A percentile compares a stretch with the other conserved stretches of the same genome.
phyloP scores from a whole-genome alignment of 2,113 vertebrate species.

The Mesoclemmys tuberculata region DNA sequence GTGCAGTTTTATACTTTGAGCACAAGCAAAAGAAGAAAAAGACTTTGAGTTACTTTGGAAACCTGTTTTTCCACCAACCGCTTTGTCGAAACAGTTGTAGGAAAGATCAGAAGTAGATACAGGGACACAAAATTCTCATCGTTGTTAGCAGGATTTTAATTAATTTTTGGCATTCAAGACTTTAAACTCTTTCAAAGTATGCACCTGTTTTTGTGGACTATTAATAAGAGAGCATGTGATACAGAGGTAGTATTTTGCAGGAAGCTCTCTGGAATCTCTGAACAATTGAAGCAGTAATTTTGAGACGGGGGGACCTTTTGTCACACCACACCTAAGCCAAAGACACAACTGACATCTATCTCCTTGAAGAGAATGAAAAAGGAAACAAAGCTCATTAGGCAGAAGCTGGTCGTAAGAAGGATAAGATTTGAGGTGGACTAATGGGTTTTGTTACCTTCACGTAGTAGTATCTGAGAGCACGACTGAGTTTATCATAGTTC shows the following conservation, averaged over 20 bases:
- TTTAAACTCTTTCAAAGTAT: conserved; percentile 10
- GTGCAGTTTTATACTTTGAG: neutral
- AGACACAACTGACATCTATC: neutral
- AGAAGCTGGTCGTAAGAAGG: neutral
- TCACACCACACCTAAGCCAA: neutral
- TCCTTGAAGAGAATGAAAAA: conserved; percentile 9
- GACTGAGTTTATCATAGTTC: conserved; percentile 98
- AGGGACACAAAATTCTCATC: neutral
- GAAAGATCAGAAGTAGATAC: neutral
- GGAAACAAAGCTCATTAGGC: conserved; percentile 32
- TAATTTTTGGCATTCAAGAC: neutral
- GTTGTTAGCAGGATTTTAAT: neutral
- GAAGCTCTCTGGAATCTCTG: neutral
- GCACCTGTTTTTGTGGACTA: accelerated
- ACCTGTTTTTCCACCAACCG: neutral
- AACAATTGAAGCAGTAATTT: neutral
- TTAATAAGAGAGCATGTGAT: neutral
- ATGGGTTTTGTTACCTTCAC: conserved; percentile 87
- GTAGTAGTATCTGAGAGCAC: conserved; percentile 98
- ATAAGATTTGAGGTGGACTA: neutral
- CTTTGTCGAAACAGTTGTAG: neutral
- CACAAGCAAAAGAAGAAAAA: accelerated
- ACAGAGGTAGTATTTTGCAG: accelerated
- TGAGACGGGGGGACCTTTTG: neutral
- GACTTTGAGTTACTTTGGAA: neutral